Evolutionary conservation across 2,797 vertebrate species (phyloP).

Genomic region (Onychomys leucogaster): DNA sequence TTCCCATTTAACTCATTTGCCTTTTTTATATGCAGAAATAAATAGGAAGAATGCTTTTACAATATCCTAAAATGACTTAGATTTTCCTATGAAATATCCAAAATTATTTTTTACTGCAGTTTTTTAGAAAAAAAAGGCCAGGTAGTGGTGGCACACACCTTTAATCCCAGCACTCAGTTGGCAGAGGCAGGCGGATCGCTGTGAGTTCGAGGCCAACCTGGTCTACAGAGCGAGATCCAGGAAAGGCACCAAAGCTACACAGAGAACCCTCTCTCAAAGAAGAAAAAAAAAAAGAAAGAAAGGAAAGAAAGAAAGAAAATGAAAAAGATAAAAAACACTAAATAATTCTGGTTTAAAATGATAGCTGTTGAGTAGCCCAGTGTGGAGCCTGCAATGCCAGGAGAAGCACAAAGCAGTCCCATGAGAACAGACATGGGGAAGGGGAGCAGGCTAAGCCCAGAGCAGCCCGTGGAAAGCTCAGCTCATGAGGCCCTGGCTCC

Average conservation of each 20-base stretch:
- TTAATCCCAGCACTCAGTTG: too few relatives aligned
- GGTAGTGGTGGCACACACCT: too few relatives aligned
- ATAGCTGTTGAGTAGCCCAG: not conserved
- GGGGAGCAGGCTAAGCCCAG: not conserved
- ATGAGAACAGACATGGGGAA: not conserved
- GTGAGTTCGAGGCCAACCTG: too few relatives aligned
- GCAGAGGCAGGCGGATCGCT: too few relatives aligned
- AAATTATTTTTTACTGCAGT: constrained; percentile 64
- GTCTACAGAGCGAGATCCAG: too few relatives aligned
- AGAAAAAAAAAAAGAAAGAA: too few relatives aligned
- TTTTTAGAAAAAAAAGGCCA: too few relatives aligned
- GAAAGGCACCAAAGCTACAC: too few relatives aligned
- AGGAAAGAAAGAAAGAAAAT: not conserved
- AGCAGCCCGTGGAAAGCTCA: not conserved
- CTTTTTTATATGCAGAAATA: constrained; percentile 45
- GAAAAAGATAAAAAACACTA: not conserved
- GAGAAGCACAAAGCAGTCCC: not conserved
- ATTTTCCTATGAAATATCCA: constrained; percentile 2
- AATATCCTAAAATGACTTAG: not conserved
- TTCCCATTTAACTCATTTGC: constrained; percentile 51
- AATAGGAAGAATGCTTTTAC: constrained; percentile 28
- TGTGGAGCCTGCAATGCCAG: not conserved
- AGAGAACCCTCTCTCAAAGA: too few relatives aligned
- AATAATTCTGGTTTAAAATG: constrained; percentile 39
- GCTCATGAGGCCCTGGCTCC: not conserved